These are phyloP conservation scores for Octodonta nipae DNA, from an alignment of 2,888 invertebrate genomes.

Conservation along the genomic window DNA sequence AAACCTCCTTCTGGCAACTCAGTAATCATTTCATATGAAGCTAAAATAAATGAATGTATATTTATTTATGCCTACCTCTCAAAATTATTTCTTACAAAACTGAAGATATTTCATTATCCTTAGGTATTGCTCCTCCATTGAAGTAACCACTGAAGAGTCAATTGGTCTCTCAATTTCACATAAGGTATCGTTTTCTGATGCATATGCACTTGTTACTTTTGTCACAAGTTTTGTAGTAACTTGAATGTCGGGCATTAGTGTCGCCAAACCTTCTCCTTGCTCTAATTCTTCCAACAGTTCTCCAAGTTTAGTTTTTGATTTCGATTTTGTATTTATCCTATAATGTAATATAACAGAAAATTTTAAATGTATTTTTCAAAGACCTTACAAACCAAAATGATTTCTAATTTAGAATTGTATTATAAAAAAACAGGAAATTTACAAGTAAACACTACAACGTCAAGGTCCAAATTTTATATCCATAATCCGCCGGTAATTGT, in stretches of 20 bases:
- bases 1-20: slow-evolving; percentile 61
- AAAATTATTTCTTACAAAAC: slow-evolving; percentile 50
- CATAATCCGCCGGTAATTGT: too few species aligned
- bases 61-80: background rate
- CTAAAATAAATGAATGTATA: slow-evolving; percentile 41
- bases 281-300: slow-evolving; percentile 52
- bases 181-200: slow-evolving; percentile 23
- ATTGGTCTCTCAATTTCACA: too few species aligned
- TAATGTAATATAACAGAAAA: slow-evolving; percentile 10
- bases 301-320: slow-evolving; percentile 24
- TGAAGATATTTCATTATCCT: slow-evolving; percentile 79
- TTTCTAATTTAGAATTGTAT: too few species aligned
- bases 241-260: slow-evolving; percentile 83
- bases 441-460: too few species aligned
- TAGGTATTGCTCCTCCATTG: slow-evolving; percentile 65
- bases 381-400: background rate
- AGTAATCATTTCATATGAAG: slow-evolving; percentile 82
- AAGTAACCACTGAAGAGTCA: slow-evolving; percentile 41
- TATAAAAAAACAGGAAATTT: too few species aligned
- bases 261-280: slow-evolving; percentile 77
- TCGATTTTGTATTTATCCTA: slow-evolving; percentile 25
- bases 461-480: too few species aligned
- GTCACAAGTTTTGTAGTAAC: slow-evolving; percentile 45
- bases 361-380: slow-evolving; percentile 5
- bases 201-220: slow-evolving; percentile 33